These are phyloP conservation scores for Gambelia wislizenii DNA, from an alignment of 2,797 vertebrate species.

Conservation along the genomic window DNA sequence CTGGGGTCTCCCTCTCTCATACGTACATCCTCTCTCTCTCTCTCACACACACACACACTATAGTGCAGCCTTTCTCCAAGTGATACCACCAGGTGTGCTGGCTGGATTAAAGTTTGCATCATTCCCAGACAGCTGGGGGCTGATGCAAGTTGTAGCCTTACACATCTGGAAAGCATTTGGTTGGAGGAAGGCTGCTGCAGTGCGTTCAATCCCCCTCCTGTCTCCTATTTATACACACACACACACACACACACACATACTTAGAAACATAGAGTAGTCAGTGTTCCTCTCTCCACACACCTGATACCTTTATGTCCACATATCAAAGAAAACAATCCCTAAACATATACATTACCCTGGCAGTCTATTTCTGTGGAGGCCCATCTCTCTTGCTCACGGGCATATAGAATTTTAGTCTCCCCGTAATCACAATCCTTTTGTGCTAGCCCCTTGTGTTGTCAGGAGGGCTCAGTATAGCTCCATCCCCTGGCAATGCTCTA, in stretches of 20 bases:
- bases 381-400: neutral
- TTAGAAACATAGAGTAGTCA: too few relatives aligned
- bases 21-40: neutral
- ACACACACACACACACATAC: neutral
- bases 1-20: neutral
- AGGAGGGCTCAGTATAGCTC: neutral
- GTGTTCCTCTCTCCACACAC: neutral
- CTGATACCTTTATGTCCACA: neutral
- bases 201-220: too few relatives aligned
- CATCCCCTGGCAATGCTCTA: neutral
- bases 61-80: neutral
- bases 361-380: neutral
- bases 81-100: too few relatives aligned
- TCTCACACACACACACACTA: neutral
- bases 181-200: too few relatives aligned
- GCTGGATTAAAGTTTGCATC: neutral
- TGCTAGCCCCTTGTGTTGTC: too few relatives aligned
- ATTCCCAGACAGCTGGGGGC: neutral
- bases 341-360: neutral
- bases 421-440: neutral
- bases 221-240: neutral
- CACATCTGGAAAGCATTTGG: neutral
- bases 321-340: neutral
- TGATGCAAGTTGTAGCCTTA: neutral
- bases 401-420: too few relatives aligned